Evolutionary conservation across 2,113 vertebrate genomes (phyloP).

Genomic region (Ailuropoda melanoleuca): DNA sequence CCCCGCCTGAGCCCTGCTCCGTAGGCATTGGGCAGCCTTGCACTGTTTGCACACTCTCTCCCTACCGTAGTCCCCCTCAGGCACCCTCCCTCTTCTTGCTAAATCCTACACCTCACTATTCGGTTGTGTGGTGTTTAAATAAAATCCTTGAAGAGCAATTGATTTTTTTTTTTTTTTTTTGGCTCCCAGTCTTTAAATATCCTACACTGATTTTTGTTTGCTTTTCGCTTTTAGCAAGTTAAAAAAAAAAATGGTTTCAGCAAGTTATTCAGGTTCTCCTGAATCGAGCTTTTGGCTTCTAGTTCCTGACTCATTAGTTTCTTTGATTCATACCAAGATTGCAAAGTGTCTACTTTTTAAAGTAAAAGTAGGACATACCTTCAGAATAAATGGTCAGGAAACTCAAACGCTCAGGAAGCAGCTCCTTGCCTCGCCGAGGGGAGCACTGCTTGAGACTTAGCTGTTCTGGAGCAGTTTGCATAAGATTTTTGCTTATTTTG

Average conservation of each 20-base stretch:
- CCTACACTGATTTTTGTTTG: neutral
- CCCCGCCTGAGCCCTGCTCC: too few species aligned
- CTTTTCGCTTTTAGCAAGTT: conserved; percentile 1
- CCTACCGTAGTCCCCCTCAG: neutral
- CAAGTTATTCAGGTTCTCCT: neutral
- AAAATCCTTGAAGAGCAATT: neutral
- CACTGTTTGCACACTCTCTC: neutral
- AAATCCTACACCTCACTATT: neutral
- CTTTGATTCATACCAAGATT: conserved; percentile 20
- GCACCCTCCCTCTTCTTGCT: neutral
- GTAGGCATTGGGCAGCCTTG: neutral
- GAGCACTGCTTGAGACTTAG: neutral
- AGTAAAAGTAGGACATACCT: neutral
- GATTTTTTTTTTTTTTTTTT: neutral
- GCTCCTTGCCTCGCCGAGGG: neutral
- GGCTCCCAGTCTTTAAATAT: neutral
- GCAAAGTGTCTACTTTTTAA: neutral
- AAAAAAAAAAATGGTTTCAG: neutral
- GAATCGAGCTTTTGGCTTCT: neutral
- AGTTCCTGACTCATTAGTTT: neutral
- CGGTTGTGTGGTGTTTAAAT: neutral
- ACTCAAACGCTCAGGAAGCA: neutral
- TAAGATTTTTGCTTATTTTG: neutral
- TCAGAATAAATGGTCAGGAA: conserved; percentile 15
- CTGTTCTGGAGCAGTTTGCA: neutral